Evolutionary conservation across 2,888 invertebrate species (phyloP), one percentile per base, ranked within the genome.

Genomic region (Limenitis arthemis): DNA sequence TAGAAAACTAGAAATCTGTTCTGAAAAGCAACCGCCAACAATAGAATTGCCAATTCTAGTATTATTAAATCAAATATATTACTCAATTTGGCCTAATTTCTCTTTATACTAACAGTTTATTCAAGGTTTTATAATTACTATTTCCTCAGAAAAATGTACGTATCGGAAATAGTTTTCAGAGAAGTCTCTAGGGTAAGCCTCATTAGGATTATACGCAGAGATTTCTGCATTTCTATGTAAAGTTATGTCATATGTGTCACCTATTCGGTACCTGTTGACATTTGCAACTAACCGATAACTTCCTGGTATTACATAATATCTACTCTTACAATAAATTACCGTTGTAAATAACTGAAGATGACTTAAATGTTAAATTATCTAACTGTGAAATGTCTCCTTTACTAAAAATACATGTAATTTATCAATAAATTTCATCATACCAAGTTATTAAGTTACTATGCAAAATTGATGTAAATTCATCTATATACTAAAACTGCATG

Each of bases 221-320:
- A 36, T 51, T 34, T 8, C 40, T 51, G 20, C 43, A 20, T 43
- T 34, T 46, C n/a, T 43, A 44, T 50, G 58, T 76, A 75, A 73
- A 74, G 58, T 76, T 75, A 73, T 75, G 70, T 76, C 73, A 79
- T 60, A 52, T 59, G 62, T 63, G 59, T 58, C 69, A 69, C 63
- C 62, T 63, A 54, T 49, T 43, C 36, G 39, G 64, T 64, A 72
- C 73, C 61, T 61, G 75, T 72, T 83, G 77, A 76, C 78, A 82
- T 83, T 83, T 81, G 67, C 67, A 44, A 50, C 41, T 33, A 49
- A 54, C 46, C 42, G 39, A 47, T 56, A 47, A 54, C 57, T 55
- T 58, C 58, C 57, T 54, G 53, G 52, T 60, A 54, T 61, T 57
- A 59, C 51, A 53, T 44, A 61, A 63, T 58, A 42, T 12, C 32